phyloP scores from a whole-genome alignment of 1,140 invertebrate species.

The Orchestia grillus region DNA sequence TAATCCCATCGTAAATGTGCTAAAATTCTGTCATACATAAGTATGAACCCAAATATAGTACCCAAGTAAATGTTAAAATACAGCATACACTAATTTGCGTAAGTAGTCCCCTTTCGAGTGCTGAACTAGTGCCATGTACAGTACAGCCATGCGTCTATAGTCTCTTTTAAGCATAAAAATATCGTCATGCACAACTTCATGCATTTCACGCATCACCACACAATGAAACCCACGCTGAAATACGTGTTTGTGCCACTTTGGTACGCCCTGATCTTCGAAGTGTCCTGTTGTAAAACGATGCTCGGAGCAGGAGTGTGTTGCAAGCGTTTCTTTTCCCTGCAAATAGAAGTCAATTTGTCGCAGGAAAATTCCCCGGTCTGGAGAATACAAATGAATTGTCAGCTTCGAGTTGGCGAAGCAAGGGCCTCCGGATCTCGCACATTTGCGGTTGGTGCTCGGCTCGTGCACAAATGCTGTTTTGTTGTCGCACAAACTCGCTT shows the following conservation, averaged over 20 bases:
- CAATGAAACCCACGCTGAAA: not conserved
- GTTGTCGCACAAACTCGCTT: not conserved
- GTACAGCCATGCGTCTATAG: too few species aligned
- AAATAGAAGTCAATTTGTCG: not conserved
- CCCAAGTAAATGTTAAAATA: too few species aligned
- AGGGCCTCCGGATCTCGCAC: not conserved
- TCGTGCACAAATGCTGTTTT: not conserved
- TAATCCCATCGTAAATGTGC: too few species aligned
- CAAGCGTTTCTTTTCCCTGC: not conserved
- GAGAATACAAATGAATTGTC: conserved; percentile 27
- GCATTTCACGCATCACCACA: not conserved
- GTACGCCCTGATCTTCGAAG: not conserved
- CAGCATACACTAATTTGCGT: too few species aligned
- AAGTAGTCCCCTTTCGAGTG: too few species aligned
- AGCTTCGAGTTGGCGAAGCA: not conserved
- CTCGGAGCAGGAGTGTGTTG: not conserved
- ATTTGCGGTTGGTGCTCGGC: not conserved
- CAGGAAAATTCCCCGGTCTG: not conserved
- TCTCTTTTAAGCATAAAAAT: too few species aligned
- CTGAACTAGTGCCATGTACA: too few species aligned
- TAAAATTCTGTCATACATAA: too few species aligned
- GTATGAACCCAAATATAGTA: too few species aligned
- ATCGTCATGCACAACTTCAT: not conserved
- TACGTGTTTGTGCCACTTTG: not conserved
- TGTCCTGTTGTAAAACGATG: not conserved